These are phyloP conservation scores for Pseudomugil tenellus DNA, from an alignment of 2,797 vertebrate species.

Conservation along the genomic window DNA sequence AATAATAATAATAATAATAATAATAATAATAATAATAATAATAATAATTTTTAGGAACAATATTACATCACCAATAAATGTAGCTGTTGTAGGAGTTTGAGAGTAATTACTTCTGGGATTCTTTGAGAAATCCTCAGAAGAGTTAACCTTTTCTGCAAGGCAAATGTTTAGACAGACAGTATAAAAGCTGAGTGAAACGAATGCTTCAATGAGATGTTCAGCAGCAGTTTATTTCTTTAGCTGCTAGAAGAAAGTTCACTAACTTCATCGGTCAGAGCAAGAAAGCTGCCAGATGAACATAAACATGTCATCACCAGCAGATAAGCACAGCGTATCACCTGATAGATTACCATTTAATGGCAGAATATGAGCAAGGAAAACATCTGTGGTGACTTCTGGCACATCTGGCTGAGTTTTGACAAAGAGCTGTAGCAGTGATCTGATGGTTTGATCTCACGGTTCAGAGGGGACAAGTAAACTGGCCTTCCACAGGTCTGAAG, in stretches of 20 bases:
- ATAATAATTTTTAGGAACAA: too few relatives aligned
- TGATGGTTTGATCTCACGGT: conserved; percentile 40
- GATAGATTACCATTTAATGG: conserved; percentile 28
- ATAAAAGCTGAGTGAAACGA: background rate
- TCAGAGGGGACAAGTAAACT: conserved; percentile 53
- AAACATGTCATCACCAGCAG: conserved; percentile 30
- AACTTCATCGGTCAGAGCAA: conserved; percentile 13
- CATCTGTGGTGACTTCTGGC: conserved; percentile 1
- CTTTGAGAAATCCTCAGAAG: background rate
- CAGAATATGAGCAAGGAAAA: conserved; percentile 45
- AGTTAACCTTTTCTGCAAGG: background rate
- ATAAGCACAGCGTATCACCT: conserved; percentile 9
- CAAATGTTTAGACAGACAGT: background rate
- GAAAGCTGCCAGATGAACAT: conserved; percentile 20
- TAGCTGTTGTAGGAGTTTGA: too few relatives aligned
- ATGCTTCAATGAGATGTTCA: background rate
- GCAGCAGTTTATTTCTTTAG: background rate
- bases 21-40: too few relatives aligned
- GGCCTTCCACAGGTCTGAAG: conserved; percentile 21
- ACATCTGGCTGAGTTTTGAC: conserved; percentile 43
- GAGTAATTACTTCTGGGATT: background rate
- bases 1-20: too few relatives aligned
- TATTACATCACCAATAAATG: too few relatives aligned
- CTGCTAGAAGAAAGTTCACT: background rate
- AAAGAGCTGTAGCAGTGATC: conserved; percentile 23